These are phyloP conservation scores for Incurvaria masculella DNA, from an alignment of 2,888 invertebrate genomes.

Conservation along the genomic window DNA sequence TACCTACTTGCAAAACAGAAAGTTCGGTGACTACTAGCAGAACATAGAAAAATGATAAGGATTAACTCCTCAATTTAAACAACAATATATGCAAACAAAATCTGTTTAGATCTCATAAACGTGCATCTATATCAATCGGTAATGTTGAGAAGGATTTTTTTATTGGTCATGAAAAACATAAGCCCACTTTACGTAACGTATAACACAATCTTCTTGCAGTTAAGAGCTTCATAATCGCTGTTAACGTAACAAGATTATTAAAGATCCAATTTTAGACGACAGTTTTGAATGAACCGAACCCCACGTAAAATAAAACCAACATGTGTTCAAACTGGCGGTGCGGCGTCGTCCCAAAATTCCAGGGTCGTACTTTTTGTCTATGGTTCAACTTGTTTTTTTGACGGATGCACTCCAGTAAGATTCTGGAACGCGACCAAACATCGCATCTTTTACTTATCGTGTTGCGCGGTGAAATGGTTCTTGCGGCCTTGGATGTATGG, in stretches of 20 bases:
- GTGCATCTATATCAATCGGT: too few species aligned
- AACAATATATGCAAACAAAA: too few species aligned
- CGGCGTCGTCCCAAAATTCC: conserved; percentile 51
- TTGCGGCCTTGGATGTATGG: conserved; percentile 33
- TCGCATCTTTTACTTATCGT: conserved; percentile 29
- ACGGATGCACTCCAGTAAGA: conserved; percentile 36
- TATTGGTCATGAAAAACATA: too few species aligned
- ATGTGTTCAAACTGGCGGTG: conserved; percentile 30
- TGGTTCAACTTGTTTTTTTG: conserved; percentile 33
- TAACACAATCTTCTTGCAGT: too few species aligned
- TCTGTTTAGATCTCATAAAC: too few species aligned
- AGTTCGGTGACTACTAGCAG: too few species aligned
- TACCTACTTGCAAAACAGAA: too few species aligned
- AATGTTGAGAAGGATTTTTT: too few species aligned
- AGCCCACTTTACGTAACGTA: too few species aligned
- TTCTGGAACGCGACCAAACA: conserved; percentile 52
- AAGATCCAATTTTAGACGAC: conserved; percentile 48
- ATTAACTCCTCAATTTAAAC: too few species aligned
- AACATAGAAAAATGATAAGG: too few species aligned
- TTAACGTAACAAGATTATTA: conserved; percentile 50
- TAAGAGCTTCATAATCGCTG: background rate
- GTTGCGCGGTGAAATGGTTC: conserved; percentile 25
- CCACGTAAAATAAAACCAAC: conserved; percentile 50
- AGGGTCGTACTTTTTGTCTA: conserved; percentile 34
- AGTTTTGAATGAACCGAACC: conserved; percentile 48